phyloP scores from a whole-genome alignment of 1,140 invertebrate species.

The Agraylea sexmaculata region DNA sequence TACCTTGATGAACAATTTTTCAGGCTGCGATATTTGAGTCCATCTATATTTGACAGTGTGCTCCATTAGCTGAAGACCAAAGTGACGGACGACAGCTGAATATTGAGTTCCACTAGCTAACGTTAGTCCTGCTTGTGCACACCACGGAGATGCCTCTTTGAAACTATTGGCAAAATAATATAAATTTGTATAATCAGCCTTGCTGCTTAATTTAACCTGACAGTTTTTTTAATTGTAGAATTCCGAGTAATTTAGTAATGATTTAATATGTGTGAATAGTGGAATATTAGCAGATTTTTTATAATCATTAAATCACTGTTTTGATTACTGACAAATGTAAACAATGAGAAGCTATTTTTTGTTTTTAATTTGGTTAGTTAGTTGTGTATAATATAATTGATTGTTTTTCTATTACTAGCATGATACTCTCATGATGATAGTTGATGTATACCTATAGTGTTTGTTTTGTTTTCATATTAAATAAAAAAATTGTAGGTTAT shows the following conservation, averaged over 20 bases:
- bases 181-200: no score
- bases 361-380: not conserved
- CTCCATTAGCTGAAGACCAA: constrained; percentile 82
- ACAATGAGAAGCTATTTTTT: not conserved
- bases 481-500: no score
- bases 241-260: not conserved
- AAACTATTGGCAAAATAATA: constrained; percentile 37
- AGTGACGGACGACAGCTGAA: constrained; percentile 68
- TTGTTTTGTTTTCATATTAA: no score
- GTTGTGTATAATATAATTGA: not conserved
- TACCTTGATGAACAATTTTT: constrained; percentile 80
- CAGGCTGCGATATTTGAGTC: constrained; percentile 72
- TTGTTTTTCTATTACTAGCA: no score
- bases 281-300: no score
- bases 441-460: no score
- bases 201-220: no score
- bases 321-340: no score
- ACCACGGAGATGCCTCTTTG: constrained; percentile 74
- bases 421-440: no score
- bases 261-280: not conserved
- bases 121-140: constrained; percentile 72
- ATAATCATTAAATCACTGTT: no score
- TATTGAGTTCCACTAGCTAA: constrained; percentile 59
- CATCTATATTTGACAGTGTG: constrained; percentile 84
- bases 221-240: not conserved